Percentiles rank a stretch among this genome's conserved stretches.
Conservation (phyloP, 53 echinoderm and acorn worm genomes). For the Echinarachnius parma region DNA sequence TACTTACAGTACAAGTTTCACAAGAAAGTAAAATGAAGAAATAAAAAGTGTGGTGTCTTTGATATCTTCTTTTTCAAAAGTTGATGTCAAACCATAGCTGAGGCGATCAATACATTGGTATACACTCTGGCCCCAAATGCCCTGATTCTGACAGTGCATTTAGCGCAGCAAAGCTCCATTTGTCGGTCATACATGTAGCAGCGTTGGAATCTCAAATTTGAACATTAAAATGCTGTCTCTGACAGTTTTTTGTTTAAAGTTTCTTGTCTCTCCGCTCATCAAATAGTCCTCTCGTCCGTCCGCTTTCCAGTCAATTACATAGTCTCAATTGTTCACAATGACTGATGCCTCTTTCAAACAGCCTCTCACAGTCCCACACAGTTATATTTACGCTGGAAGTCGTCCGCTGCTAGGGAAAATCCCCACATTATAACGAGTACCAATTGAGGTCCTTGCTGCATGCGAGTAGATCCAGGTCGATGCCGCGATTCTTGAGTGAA, state of each 20-base stretch:
- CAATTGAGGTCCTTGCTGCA: too few relatives aligned
- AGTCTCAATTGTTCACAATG: too few relatives aligned
- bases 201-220: background rate
- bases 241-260: slow-evolving; percentile 2
- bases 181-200: background rate
- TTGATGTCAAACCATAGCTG: slow-evolving; percentile 11
- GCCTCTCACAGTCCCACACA: too few relatives aligned
- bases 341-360: too few relatives aligned
- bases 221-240: slow-evolving; percentile 26
- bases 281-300: too few relatives aligned
- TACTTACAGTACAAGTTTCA: slow-evolving; percentile 43
- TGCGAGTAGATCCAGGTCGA: too few relatives aligned
- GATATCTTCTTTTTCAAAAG: too few relatives aligned
- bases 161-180: background rate
- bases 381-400: too few relatives aligned
- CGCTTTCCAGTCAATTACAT: too few relatives aligned
- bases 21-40: slow-evolving; percentile 31
- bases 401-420: too few relatives aligned
- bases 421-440: too few relatives aligned
- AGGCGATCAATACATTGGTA: background rate
- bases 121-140: slow-evolving; percentile 10
- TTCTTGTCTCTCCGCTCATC: background rate
- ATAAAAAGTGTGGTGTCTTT: slow-evolving; percentile 25
- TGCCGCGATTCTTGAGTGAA: too few relatives aligned
- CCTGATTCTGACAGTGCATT: slow-evolving; percentile 10